These are phyloP conservation scores for Notothenia coriiceps DNA, from an alignment of 2,113 vertebrate genomes.

Conservation along the genomic window DNA sequence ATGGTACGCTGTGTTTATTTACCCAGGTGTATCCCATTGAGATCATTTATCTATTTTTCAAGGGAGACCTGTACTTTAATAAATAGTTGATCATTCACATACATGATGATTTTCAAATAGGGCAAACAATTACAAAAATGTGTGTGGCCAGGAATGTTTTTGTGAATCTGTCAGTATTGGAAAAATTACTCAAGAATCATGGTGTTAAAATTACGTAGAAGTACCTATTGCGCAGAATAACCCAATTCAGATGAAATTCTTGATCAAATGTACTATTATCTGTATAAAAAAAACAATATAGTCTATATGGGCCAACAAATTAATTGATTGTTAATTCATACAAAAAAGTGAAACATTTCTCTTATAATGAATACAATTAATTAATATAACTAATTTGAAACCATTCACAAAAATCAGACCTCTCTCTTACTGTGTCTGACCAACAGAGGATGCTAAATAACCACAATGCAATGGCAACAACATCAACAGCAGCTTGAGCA, in stretches of 20 bases:
- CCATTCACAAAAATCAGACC: not conserved
- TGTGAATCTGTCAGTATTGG: not conserved
- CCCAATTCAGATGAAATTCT: not conserved
- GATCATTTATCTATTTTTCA: too few species aligned
- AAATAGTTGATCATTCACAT: not conserved
- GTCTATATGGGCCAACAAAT: not conserved
- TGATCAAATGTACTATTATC: not conserved
- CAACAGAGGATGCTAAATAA: conserved; percentile 39
- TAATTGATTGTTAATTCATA: not conserved
- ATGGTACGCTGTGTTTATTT: not conserved
- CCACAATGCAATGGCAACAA: not conserved
- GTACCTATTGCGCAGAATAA: too few species aligned
- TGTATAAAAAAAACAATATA: not conserved
- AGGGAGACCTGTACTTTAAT: too few species aligned
- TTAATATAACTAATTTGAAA: too few species aligned
- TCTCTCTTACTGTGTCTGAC: not conserved
- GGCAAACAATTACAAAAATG: not conserved
- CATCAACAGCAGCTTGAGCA: not conserved
- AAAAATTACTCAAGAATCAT: not conserved
- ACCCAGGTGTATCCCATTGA: too few species aligned
- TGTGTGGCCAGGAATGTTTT: not conserved
- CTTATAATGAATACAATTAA: too few species aligned
- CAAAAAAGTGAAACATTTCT: not conserved
- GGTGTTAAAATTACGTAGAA: too few species aligned
- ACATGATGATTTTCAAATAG: not conserved